Evolutionary conservation across 2,113 vertebrate species (phyloP).

Genomic region (Picathartes gymnocephalus): DNA sequence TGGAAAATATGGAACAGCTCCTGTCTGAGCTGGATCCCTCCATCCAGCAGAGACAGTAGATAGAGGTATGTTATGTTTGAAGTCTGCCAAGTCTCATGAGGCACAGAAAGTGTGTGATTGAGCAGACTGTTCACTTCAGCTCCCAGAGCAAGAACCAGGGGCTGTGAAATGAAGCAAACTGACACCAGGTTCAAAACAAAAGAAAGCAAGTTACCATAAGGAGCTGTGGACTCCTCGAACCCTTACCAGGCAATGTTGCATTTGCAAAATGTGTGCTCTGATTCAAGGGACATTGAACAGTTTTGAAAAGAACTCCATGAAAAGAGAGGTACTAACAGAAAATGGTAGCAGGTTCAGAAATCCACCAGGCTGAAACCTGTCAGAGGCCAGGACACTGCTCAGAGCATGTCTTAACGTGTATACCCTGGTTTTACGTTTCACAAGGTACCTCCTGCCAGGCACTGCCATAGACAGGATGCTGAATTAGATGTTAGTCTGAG

Average conservation of each 20-base stretch:
- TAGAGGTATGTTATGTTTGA: rapidly evolving
- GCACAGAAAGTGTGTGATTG: not conserved
- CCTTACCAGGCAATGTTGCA: not conserved
- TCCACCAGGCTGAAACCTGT: not conserved
- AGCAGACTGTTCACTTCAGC: not conserved
- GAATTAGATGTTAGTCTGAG: not conserved
- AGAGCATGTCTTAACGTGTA: not conserved
- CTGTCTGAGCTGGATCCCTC: not conserved
- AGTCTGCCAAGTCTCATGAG: not conserved
- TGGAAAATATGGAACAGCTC: not conserved
- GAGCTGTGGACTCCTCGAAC: not conserved
- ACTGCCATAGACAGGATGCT: not conserved
- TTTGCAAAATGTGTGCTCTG: not conserved
- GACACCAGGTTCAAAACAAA: not conserved
- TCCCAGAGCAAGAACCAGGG: not conserved
- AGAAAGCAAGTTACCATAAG: not conserved
- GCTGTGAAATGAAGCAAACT: not conserved
- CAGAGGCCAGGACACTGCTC: not conserved
- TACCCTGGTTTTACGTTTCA: not conserved
- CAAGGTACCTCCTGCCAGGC: not conserved
- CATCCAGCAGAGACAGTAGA: not conserved
- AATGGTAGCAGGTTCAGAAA: not conserved
- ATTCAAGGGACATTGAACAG: not conserved
- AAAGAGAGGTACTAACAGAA: not conserved
- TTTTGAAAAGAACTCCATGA: not conserved